These are phyloP conservation scores for Hemiscyllium ocellatum DNA, from an alignment of 2,113 vertebrate species.

Conservation along the genomic window DNA sequence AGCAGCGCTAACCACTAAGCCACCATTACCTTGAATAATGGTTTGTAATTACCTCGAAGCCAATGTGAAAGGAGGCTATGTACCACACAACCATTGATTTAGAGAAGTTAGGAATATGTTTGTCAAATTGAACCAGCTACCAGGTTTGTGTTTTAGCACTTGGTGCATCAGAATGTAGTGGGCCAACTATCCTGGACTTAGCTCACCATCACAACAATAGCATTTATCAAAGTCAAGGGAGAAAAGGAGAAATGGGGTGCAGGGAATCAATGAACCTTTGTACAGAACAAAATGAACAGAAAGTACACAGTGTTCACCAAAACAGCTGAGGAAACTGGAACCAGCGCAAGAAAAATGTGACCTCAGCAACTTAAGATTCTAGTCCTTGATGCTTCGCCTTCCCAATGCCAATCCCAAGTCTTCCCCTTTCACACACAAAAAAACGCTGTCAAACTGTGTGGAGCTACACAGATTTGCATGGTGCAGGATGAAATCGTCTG, in stretches of 20 bases:
- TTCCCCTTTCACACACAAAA: background rate
- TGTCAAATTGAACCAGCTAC: background rate
- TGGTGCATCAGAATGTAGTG: background rate
- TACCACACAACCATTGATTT: background rate
- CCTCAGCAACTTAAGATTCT: background rate
- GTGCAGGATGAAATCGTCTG: slow-evolving; percentile 1
- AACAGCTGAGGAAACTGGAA: slow-evolving; percentile 27
- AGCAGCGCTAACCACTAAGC: no score
- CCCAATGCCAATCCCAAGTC: background rate
- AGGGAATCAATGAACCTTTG: slow-evolving; percentile 26
- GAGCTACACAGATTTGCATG: background rate
- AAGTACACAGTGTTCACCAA: slow-evolving; percentile 5
- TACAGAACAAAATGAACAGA: slow-evolving; percentile 21
- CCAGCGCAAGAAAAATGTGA: background rate
- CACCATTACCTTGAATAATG: background rate
- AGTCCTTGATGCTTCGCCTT: background rate
- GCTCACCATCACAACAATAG: background rate
- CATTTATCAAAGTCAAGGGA: slow-evolving; percentile 26
- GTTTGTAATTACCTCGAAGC: background rate
- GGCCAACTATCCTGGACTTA: background rate
- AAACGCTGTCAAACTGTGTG: background rate
- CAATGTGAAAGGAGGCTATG: background rate
- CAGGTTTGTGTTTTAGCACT: background rate
- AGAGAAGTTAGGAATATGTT: background rate
- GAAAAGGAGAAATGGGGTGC: background rate